Percentiles rank a stretch among this genome's conserved stretches.
phyloP scores from a whole-genome alignment of 1,140 invertebrate species.

The Melitaea cinxia region DNA sequence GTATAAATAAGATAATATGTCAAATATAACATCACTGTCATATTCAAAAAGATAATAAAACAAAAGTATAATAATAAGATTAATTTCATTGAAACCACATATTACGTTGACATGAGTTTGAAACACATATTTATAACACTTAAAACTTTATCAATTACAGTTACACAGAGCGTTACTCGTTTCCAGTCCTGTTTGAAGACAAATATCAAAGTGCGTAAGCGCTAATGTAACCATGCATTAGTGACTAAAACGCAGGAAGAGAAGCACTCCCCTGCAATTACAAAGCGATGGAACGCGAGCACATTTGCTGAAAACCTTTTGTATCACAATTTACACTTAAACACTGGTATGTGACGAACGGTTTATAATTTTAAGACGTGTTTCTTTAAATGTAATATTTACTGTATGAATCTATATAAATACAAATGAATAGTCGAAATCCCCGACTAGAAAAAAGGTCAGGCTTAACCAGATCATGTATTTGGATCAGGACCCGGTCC shows the following conservation, averaged over 20 bases:
- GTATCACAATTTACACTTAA: neutral
- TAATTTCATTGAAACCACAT: no score
- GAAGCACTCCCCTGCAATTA: conserved; percentile 2
- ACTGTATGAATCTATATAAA: neutral
- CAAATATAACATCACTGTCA: no score
- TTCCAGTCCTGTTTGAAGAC: conserved; percentile 16
- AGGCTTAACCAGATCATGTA: no score
- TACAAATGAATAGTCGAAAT: no score
- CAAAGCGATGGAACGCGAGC: neutral
- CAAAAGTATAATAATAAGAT: no score
- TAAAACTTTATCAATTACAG: conserved; percentile 19
- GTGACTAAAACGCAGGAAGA: conserved; percentile 4
- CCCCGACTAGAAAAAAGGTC: no score
- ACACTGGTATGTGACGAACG: neutral
- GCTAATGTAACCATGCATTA: conserved; percentile 18
- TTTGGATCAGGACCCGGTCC: no score
- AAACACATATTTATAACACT: neutral
- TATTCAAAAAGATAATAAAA: no score
- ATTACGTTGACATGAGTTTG: conserved; percentile 2
- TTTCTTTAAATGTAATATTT: neutral
- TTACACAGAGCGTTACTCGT: neutral
- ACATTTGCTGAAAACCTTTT: neutral
- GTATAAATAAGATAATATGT: no score
- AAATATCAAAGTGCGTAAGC: conserved; percentile 12
- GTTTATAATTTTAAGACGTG: neutral